These are phyloP conservation scores for Hipposideros armiger DNA, from an alignment of 2,113 vertebrate genomes.

Conservation along the genomic window DNA sequence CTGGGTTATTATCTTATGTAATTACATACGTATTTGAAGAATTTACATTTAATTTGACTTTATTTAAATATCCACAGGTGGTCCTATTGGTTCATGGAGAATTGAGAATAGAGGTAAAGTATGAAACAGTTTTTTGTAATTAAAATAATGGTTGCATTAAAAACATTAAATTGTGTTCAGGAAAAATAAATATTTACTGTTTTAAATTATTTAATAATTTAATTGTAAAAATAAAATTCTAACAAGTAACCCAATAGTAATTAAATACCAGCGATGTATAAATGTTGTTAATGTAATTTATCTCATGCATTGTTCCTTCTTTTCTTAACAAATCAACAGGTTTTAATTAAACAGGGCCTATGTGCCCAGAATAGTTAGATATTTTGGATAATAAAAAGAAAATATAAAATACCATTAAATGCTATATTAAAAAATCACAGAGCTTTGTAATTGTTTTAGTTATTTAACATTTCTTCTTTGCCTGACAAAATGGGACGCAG, in stretches of 20 bases:
- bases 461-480: slow-evolving; percentile 34
- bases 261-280: background rate
- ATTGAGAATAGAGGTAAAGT: slow-evolving; percentile 87
- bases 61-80: slow-evolving; percentile 84
- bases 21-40: background rate
- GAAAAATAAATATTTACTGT: slow-evolving; percentile 42
- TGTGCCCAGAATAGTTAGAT: background rate
- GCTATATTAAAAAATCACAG: background rate
- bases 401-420: slow-evolving; percentile 24
- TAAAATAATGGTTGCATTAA: background rate
- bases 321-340: background rate
- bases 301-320: slow-evolving; percentile 20
- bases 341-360: background rate
- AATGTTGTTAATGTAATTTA: background rate
- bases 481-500: slow-evolving; percentile 9
- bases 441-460: background rate
- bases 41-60: slow-evolving; percentile 17
- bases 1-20: background rate
- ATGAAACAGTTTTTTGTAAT: slow-evolving; percentile 45
- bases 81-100: slow-evolving; percentile 85
- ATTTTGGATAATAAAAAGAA: background rate
- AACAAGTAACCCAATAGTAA: background rate
- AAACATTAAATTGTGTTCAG: slow-evolving; percentile 35
- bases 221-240: slow-evolving; percentile 61
- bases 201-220: slow-evolving; percentile 32